phyloP scores from a whole-genome alignment of 2,797 vertebrate genomes.

The Ptychadena robeensis region DNA sequence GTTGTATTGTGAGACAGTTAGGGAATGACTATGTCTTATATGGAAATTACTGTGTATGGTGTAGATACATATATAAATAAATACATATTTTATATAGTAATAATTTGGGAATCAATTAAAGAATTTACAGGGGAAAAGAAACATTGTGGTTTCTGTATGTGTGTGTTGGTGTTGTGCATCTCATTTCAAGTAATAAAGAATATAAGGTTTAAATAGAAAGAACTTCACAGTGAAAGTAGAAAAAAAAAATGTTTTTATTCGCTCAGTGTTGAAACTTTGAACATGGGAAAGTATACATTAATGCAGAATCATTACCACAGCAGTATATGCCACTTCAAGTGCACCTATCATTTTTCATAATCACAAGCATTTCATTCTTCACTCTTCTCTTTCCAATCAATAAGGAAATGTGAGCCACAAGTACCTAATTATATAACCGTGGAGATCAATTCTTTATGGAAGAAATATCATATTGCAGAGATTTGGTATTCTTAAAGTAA shows the following conservation, averaged over 20 bases:
- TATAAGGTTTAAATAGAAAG: too few relatives aligned
- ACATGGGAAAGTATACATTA: background rate
- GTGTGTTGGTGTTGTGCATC: too few relatives aligned
- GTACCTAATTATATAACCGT: constrained; percentile 40
- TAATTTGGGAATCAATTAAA: too few relatives aligned
- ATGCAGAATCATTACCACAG: background rate
- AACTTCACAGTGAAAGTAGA: background rate
- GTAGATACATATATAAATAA: too few relatives aligned
- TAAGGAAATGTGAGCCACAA: constrained; percentile 40
- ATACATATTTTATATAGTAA: too few relatives aligned
- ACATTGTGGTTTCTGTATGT: too few relatives aligned
- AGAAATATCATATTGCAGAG: background rate
- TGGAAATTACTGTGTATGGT: too few relatives aligned
- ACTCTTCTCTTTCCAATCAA: constrained; percentile 28
- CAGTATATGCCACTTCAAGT: constrained; percentile 18
- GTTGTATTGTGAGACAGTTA: too few relatives aligned
- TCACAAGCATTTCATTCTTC: constrained; percentile 20
- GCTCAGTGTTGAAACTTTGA: background rate
- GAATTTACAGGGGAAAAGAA: too few relatives aligned
- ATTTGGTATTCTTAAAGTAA: background rate
- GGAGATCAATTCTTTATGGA: constrained; percentile 48
- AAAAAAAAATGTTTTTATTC: background rate
- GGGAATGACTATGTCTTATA: too few relatives aligned
- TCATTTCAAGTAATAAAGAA: too few relatives aligned
- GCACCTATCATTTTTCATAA: background rate